Evolutionary conservation across 2,797 vertebrate species (phyloP), one percentile per base, ranked within the genome.

Genomic region (Yasuhikotakia modesta): DNA sequence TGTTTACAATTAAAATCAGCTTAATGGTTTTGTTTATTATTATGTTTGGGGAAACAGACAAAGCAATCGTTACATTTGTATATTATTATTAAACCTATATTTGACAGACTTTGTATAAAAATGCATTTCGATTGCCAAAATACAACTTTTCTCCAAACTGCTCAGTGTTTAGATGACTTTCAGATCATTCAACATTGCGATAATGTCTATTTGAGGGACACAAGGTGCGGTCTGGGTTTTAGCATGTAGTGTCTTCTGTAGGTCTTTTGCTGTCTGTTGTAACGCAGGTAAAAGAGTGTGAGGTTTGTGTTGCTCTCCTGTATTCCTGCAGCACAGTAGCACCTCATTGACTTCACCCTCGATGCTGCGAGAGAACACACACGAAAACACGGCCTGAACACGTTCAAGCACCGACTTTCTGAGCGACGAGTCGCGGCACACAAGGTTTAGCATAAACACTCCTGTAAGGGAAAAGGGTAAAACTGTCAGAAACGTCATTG

Each of bases 281-380:
- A 91, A 70, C 32, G 89, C 81, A 19, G 76, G 6, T 89, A 89
- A 82, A 90, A 91, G 0, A 48, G 0, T 0, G 70, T 32, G 39
- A 76, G 75, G 0, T 10, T 55, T 35, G 3, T 90, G 52, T 27
- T 22, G 76, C 3, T 61, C 30, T 1, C 22, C 88, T 74, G 77
- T 81, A 19, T 79, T 82, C 0, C 76, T 48, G 73, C 90, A 92
- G 83, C 96, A 98, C 70, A 97, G 93, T 0, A 99, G 90, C 70
- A 99, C 96, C 89, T 98, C 96, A 0, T 99, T 99, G 74, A 98
- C 93, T 73, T 99, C 96, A 0, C 92, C 95, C 46, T 95, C 93
- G 0, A 98, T 96, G 68, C 68, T 88, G 70, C 92, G 89, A 0
- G 88, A 81, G 1, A 96, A 93, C 63, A 98, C 91, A 27, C 91